Conservation (phyloP, 2,888 invertebrate species). For the Aleiodes testaceus region DNA sequence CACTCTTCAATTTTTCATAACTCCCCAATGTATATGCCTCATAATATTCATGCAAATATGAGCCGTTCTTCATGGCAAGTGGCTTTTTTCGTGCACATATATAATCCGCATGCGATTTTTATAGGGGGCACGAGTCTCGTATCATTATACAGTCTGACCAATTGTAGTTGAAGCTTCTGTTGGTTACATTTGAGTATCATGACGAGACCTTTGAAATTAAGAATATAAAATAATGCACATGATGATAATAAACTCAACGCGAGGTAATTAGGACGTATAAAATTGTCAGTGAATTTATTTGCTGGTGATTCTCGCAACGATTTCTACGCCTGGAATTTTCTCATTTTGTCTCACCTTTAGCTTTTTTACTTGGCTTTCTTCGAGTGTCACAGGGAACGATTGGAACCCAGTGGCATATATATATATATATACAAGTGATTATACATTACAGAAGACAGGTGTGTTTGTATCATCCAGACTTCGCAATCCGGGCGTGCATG, state of each 20-base stretch:
- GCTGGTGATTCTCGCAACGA: not conserved
- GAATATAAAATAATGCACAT: not conserved
- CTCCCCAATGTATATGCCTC: constrained; percentile 3
- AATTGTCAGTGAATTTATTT: constrained; percentile 1
- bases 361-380: constrained; percentile 1
- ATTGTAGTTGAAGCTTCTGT: constrained; percentile 11
- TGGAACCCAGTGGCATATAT: constrained; percentile 15
- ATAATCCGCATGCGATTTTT: constrained; percentile 26
- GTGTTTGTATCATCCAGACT: constrained; percentile 25
- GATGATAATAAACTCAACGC: constrained; percentile 5
- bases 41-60: constrained; percentile 20
- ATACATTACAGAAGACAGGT: constrained; percentile 25
- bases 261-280: constrained; percentile 2
- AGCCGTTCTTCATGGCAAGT: constrained; percentile 18
- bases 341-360: not conserved
- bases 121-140: constrained; percentile 14
- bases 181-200: not conserved
- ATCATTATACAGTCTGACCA: constrained; percentile 16
- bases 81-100: constrained; percentile 7
- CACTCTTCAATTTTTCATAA: constrained; percentile 13
- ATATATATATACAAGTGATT: constrained; percentile 12
- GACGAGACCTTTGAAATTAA: not conserved
- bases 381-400: constrained; percentile 27
- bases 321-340: constrained; percentile 14
- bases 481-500: constrained; percentile 34